Conservation (phyloP, 2,797 vertebrate genomes). For the Anguilla anguilla region DNA sequence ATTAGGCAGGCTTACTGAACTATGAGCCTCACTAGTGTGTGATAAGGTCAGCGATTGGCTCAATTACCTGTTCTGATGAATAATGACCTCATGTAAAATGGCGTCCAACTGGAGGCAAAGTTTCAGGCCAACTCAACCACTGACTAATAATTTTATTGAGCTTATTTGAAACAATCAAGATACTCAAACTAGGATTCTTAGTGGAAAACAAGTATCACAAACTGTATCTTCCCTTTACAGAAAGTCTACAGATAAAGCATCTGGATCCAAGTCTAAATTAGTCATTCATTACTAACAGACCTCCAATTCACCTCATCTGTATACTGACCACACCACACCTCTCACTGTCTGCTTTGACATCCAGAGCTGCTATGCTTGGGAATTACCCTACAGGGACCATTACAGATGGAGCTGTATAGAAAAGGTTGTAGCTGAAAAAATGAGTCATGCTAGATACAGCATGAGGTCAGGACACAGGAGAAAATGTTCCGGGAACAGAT, state of each 20-base stretch:
- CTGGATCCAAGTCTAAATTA: neutral
- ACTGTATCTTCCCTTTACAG: neutral
- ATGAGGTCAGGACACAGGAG: neutral
- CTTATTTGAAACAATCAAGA: too few relatives aligned
- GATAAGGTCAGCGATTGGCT: neutral
- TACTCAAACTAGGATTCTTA: too few relatives aligned
- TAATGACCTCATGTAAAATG: neutral
- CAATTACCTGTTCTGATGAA: neutral
- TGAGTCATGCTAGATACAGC: neutral
- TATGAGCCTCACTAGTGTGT: neutral
- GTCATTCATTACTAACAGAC: neutral
- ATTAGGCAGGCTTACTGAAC: neutral
- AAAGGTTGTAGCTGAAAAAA: neutral
- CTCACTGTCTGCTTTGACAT: neutral
- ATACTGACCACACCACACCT: neutral
- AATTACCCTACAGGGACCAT: neutral
- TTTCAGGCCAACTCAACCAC: neutral
- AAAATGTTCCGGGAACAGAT: neutral
- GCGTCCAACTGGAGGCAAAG: neutral
- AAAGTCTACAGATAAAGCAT: neutral
- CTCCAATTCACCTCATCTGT: neutral
- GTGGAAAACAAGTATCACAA: neutral
- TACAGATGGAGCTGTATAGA: neutral
- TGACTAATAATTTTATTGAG: neutral
- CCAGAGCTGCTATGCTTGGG: neutral